phyloP scores from a whole-genome alignment of 2,797 vertebrate species.

The Hydrolagus colliei region DNA sequence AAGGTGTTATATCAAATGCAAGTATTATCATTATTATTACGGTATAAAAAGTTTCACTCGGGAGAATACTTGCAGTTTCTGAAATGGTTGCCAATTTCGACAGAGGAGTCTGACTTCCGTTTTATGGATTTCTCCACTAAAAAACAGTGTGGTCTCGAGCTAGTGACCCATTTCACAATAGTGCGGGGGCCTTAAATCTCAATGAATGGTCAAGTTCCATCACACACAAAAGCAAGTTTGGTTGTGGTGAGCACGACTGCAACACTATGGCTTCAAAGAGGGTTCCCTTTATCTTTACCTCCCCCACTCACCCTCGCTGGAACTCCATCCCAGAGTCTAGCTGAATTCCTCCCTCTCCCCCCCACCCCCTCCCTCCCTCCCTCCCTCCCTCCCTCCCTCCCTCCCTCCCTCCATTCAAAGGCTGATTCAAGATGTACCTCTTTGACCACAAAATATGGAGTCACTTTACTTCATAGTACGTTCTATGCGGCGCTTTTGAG shows the following conservation, averaged over 20 bases:
- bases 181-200: neutral
- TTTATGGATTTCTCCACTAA: slow-evolving; percentile 1
- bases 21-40: neutral
- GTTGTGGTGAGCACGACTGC: neutral
- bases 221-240: neutral
- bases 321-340: too few species aligned
- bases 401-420: too few species aligned
- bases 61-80: neutral
- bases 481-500: too few species aligned
- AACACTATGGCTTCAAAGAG: neutral
- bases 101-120: neutral
- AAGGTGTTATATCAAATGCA: too few species aligned
- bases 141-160: slow-evolving; percentile 30
- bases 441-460: too few species aligned
- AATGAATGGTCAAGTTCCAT: neutral
- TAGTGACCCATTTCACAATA: slow-evolving; percentile 1
- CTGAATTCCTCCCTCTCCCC: too few species aligned
- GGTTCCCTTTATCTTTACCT: neutral
- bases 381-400: too few species aligned
- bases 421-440: too few species aligned
- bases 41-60: neutral
- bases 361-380: too few species aligned
- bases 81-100: neutral
- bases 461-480: too few species aligned
- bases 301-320: too few species aligned